Conservation (phyloP, 2,888 invertebrate species). For the Melanotus villosus region DNA sequence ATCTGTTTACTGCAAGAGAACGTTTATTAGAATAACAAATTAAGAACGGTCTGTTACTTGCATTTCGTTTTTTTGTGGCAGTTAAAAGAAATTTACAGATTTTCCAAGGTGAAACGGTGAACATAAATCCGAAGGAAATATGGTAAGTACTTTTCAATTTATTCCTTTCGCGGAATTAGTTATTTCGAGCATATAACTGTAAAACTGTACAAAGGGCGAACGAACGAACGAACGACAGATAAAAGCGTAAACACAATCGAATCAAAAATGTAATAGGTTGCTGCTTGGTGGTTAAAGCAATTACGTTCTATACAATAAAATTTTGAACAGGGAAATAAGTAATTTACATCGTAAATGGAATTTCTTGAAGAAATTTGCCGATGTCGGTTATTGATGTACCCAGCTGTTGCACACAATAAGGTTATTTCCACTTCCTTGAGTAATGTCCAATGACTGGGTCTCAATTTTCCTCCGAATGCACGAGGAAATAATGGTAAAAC, state of each 20-base stretch:
- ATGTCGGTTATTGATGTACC: conserved; percentile 38
- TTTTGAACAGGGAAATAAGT: conserved; percentile 26
- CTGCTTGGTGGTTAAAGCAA: conserved; percentile 18
- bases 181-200: not conserved
- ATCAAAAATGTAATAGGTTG: conserved; percentile 17
- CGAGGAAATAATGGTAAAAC: not conserved
- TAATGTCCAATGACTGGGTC: conserved; percentile 33
- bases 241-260: conserved; percentile 5
- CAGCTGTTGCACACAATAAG: conserved; percentile 39
- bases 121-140: no score
- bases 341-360: conserved; percentile 35
- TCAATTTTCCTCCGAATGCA: conserved; percentile 22
- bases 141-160: not conserved
- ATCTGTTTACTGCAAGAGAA: conserved; percentile 12
- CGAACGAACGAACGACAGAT: not conserved
- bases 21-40: conserved; percentile 16
- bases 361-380: conserved; percentile 32
- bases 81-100: not conserved
- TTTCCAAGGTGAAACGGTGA: no score
- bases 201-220: not conserved
- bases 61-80: not conserved
- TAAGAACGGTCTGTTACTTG: not conserved
- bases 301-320: conserved; percentile 24
- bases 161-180: not conserved
- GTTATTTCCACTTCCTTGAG: conserved; percentile 39